These are phyloP conservation scores for Archegozetes longisetosus DNA, from an alignment of 1,140 invertebrate genomes.

Conservation along the genomic window DNA sequence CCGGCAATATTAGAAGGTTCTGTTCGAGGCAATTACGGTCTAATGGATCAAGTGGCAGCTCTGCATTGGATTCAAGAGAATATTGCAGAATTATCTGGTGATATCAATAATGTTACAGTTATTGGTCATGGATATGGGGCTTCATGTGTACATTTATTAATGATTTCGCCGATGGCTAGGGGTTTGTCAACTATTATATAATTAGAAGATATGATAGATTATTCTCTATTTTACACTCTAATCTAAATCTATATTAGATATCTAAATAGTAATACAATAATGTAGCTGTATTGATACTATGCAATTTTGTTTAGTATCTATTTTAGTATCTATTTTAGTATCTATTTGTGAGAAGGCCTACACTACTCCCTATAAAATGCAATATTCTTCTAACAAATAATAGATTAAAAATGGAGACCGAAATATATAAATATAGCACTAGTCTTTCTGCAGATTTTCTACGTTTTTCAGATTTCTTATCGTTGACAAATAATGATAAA, in stretches of 20 bases:
- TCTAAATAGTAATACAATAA: neutral
- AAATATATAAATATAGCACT: no score
- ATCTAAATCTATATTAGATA: neutral
- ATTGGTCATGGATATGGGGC: slow-evolving; percentile 89
- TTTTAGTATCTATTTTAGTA: no score
- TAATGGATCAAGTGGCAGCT: slow-evolving; percentile 88
- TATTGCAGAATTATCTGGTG: slow-evolving; percentile 76
- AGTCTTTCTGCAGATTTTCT: no score
- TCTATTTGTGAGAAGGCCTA: no score
- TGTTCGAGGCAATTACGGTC: slow-evolving; percentile 57
- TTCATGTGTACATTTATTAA: slow-evolving; percentile 81
- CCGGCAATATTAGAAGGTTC: slow-evolving; percentile 16
- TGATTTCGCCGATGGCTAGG: slow-evolving; percentile 78
- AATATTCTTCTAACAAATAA: no score
- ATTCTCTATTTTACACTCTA: no score
- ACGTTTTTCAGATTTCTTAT: neutral
- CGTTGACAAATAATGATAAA: neutral
- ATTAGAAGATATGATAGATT: no score
- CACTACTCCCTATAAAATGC: no score
- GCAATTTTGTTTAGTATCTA: no score
- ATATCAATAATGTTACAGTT: slow-evolving; percentile 75
- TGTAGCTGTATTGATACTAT: no score
- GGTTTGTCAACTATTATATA: slow-evolving; percentile 44
- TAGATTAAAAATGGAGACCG: no score
- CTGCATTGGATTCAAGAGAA: slow-evolving; percentile 88